Percentiles rank a stretch among this genome's conserved stretches.
These are phyloP conservation scores for Torymus aiolomorphi DNA, from an alignment of 2,888 invertebrate species.

Conservation along the genomic window DNA sequence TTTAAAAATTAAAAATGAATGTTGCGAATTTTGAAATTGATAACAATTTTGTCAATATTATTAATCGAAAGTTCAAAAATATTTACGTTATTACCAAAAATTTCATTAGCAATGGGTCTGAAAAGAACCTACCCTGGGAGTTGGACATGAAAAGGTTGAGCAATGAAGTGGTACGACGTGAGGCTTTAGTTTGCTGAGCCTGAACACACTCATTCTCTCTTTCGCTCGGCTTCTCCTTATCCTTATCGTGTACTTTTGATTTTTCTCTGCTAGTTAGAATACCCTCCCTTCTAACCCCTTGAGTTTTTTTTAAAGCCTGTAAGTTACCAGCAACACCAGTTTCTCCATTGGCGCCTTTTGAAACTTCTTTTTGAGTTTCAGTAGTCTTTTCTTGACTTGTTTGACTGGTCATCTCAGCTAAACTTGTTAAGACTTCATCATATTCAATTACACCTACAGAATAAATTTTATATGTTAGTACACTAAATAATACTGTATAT, in stretches of 20 bases:
- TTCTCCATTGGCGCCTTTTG: constrained; percentile 73
- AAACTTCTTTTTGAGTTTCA: constrained; percentile 67
- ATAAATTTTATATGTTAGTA: not conserved
- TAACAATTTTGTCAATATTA: constrained; percentile 17
- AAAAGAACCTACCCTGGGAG: constrained; percentile 87
- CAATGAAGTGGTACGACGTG: constrained; percentile 94
- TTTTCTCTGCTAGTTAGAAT: constrained; percentile 69
- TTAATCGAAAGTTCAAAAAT: constrained; percentile 11
- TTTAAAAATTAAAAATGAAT: constrained; percentile 15
- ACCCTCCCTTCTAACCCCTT: constrained; percentile 72
- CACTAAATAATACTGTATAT: not conserved
- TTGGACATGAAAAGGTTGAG: constrained; percentile 96
- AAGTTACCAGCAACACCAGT: constrained; percentile 75
- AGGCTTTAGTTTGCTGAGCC: constrained; percentile 76
- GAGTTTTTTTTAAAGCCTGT: constrained; percentile 72
- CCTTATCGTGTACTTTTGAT: constrained; percentile 67
- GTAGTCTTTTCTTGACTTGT: constrained; percentile 64
- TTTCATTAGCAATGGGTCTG: constrained; percentile 39
- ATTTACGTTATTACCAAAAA: constrained; percentile 25
- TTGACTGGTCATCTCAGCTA: constrained; percentile 70
- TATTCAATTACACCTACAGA: constrained; percentile 72
- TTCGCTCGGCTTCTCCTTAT: constrained; percentile 69
- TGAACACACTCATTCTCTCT: constrained; percentile 65
- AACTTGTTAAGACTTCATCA: constrained; percentile 72
- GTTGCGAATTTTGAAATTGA: not conserved